A percentile compares a stretch with the other conserved stretches of the same genome.
Evolutionary conservation across 2,113 vertebrate species (phyloP).

Genomic region (Etheostoma cragini): DNA sequence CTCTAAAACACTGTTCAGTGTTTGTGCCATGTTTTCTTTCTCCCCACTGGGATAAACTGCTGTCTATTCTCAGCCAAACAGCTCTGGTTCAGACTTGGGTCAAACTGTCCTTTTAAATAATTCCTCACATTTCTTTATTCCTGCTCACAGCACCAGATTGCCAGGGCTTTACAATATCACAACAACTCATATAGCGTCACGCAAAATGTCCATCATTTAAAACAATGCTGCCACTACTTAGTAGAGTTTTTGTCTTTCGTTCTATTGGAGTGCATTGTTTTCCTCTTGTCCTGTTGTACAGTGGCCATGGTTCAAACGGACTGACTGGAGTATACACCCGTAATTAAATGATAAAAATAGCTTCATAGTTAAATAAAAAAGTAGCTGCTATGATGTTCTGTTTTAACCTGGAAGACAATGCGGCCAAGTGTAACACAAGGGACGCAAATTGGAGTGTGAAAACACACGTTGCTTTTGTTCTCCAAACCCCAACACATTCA

Average conservation of each 20-base stretch:
- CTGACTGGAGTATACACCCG: conserved; percentile 21
- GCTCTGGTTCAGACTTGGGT: conserved; percentile 31
- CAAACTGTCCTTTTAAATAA: conserved; percentile 44
- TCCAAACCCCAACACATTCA: not conserved
- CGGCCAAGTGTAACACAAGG: conserved; percentile 44
- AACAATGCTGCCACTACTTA: not conserved
- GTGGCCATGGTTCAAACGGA: conserved; percentile 21
- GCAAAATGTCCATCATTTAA: not conserved
- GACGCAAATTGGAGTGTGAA: conserved; percentile 4
- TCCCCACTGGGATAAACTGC: not conserved
- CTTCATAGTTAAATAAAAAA: conserved; percentile 33
- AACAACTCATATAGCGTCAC: not conserved
- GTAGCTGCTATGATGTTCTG: conserved; percentile 24
- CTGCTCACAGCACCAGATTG: conserved; percentile 34
- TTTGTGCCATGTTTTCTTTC: not conserved
- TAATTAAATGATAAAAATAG: conserved; percentile 47
- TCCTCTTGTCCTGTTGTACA: conserved; percentile 8
- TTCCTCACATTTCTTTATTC: conserved; percentile 26
- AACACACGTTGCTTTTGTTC: conserved; percentile 23
- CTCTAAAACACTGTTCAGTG: conserved; percentile 3
- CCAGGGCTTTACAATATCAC: not conserved
- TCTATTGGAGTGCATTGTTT: not conserved
- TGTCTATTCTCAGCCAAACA: conserved; percentile 24
- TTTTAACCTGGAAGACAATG: conserved; percentile 26
- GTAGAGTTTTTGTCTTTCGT: not conserved